A percentile compares a stretch with the other conserved stretches of the same genome.
phyloP scores from a whole-genome alignment of 2,113 vertebrate genomes.

The Natator depressus region DNA sequence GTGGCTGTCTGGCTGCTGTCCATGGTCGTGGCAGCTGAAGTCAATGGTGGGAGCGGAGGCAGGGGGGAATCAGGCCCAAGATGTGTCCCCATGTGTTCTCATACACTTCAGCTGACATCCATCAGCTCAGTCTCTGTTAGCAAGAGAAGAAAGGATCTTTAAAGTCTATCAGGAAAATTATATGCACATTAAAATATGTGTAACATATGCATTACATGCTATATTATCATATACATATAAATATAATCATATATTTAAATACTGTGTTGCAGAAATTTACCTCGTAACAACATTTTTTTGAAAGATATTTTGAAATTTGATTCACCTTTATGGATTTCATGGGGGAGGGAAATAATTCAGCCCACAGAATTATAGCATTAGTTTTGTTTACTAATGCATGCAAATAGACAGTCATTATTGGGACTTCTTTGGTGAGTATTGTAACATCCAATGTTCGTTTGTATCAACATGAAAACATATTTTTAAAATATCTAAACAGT shows the following conservation, averaged over 20 bases:
- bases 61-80: background rate
- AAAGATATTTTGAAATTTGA: background rate
- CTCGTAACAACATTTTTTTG: background rate
- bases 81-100: background rate
- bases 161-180: background rate
- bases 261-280: background rate
- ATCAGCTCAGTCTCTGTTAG: background rate
- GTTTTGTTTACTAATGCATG: background rate
- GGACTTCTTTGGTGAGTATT: background rate
- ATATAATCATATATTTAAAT: background rate
- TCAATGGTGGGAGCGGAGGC: fast-evolving
- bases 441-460: background rate
- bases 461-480: background rate
- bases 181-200: background rate
- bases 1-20: background rate
- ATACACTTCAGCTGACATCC: background rate
- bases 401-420: background rate
- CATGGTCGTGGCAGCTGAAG: background rate
- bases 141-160: background rate
- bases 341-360: background rate
- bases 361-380: background rate
- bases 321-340: background rate
- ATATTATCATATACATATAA: background rate
- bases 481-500: background rate
- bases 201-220: background rate